phyloP scores from a whole-genome alignment of 2,113 vertebrate species.

The Silurus meridionalis region DNA sequence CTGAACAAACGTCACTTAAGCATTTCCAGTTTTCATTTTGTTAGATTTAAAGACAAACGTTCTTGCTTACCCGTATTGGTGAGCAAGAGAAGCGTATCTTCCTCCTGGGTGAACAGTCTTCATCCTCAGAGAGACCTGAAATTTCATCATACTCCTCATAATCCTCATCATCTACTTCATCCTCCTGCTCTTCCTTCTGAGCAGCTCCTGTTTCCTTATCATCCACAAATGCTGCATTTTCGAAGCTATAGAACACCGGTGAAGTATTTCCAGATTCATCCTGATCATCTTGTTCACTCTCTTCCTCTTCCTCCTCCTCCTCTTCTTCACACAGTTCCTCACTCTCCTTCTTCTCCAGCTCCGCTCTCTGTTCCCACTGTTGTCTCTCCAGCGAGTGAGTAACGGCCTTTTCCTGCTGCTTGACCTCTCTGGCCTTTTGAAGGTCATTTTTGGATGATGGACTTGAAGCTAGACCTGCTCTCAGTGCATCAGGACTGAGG shows the following conservation, averaged over 20 bases:
- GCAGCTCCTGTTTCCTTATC: conserved; percentile 75
- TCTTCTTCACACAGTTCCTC: conserved; percentile 61
- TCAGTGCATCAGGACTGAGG: conserved; percentile 52
- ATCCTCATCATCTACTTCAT: conserved; percentile 60
- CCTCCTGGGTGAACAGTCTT: conserved; percentile 73
- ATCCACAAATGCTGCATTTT: conserved; percentile 88
- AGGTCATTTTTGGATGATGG: conserved; percentile 24
- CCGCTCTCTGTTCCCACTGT: conserved; percentile 53
- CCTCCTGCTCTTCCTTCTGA: conserved; percentile 68
- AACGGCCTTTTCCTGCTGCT: conserved; percentile 45
- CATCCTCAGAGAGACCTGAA: conserved; percentile 85
- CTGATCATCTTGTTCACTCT: conserved; percentile 62
- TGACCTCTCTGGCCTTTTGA: conserved; percentile 47
- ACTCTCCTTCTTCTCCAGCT: conserved; percentile 57
- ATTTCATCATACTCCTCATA: conserved; percentile 76
- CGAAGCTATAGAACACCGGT: conserved; percentile 80
- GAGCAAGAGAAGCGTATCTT: conserved; percentile 86
- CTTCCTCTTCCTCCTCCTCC: conserved; percentile 58
- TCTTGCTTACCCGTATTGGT: conserved; percentile 81
- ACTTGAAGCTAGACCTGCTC: conserved; percentile 42
- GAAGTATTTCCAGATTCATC: conserved; percentile 63
- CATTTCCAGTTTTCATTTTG: background rate
- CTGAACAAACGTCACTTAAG: background rate
- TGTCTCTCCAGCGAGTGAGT: conserved; percentile 49
- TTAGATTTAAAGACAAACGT: background rate